These are phyloP conservation scores for Yponomeuta cagnagella DNA, from an alignment of 2,888 invertebrate genomes.

Conservation along the genomic window DNA sequence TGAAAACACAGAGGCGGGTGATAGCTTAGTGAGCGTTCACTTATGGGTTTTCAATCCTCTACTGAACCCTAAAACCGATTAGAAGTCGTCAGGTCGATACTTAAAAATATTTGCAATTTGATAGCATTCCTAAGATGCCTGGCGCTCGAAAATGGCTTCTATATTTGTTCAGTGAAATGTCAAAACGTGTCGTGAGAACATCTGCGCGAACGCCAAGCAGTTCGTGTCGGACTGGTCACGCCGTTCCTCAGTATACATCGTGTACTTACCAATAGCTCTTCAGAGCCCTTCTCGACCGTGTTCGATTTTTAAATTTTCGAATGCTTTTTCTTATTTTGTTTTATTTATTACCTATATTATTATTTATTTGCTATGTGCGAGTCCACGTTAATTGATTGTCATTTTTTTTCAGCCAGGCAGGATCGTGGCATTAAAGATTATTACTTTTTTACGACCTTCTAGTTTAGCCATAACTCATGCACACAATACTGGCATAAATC, in stretches of 20 bases:
- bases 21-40: not conserved
- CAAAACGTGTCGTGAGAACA: constrained; percentile 70
- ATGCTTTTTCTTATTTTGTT: constrained; percentile 1
- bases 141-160: constrained; percentile 59
- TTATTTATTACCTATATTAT: not conserved
- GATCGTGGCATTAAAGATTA: not conserved
- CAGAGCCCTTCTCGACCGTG: not conserved
- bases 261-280: constrained; percentile 20
- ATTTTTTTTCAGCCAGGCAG: not conserved
- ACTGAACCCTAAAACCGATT: not conserved
- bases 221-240: constrained; percentile 64
- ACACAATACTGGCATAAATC: not conserved
- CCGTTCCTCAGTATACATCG: constrained; percentile 25
- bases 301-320: constrained; percentile 5
- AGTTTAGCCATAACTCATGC: not conserved
- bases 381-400: not conserved
- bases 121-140: constrained; percentile 47
- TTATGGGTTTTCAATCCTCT: not conserved
- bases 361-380: not conserved
- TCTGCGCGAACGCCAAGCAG: constrained; percentile 36
- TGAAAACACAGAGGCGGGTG: not conserved
- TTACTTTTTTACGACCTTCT: not conserved
- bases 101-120: constrained; percentile 15
- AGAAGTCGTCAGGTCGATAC: not conserved
- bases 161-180: constrained; percentile 70